phyloP scores from a whole-genome alignment of 2,113 vertebrate species.

The Triplophysa rosa region DNA sequence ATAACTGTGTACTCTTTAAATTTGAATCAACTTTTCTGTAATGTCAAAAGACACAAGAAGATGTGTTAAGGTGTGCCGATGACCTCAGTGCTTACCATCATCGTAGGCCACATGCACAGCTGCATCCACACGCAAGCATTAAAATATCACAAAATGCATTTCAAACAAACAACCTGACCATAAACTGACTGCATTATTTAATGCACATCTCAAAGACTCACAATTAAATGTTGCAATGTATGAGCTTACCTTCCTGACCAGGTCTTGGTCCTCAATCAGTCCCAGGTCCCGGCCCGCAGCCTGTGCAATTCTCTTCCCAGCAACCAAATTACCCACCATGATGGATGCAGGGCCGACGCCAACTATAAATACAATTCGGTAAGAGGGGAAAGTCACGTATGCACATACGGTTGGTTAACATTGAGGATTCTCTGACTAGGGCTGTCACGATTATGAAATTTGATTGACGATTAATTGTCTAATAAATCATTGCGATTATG shows the following conservation, averaged over 20 bases:
- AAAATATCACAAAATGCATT: constrained; percentile 62
- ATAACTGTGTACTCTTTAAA: too few relatives aligned
- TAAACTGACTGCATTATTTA: neutral
- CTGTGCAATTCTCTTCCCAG: constrained; percentile 96
- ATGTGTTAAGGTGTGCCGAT: neutral
- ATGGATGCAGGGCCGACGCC: constrained; percentile 96
- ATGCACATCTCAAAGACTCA: neutral
- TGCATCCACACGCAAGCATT: constrained; percentile 66
- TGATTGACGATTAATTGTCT: too few relatives aligned
- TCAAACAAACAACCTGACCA: neutral
- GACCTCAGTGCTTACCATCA: constrained; percentile 75
- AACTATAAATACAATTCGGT: constrained; percentile 57
- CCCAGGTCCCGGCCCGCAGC: constrained; percentile 95
- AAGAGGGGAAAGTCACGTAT: neutral
- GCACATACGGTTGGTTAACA: neutral
- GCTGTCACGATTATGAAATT: too few relatives aligned
- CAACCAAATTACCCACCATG: constrained; percentile 97
- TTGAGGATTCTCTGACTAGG: neutral
- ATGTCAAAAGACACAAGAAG: neutral
- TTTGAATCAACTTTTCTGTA: neutral
- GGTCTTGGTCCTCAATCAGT: constrained; percentile 93
- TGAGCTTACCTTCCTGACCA: constrained; percentile 85
- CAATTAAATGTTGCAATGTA: neutral
- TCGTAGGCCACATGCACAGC: constrained; percentile 82
- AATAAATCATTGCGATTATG: too few relatives aligned